These are phyloP conservation scores for Myotis davidii DNA, from an alignment of 2,113 vertebrate species.

Conservation along the genomic window DNA sequence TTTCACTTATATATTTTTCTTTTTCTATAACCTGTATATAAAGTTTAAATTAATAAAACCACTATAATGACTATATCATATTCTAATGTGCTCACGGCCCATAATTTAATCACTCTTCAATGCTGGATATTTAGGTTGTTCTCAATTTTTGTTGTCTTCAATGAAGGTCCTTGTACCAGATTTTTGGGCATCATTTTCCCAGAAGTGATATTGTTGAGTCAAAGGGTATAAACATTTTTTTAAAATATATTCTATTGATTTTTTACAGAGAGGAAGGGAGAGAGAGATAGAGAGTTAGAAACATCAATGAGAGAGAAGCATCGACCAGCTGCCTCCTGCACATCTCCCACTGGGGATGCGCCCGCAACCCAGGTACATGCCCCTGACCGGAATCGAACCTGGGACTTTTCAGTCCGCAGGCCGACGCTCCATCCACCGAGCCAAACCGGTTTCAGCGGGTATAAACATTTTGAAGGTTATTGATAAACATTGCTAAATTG, in stretches of 20 bases:
- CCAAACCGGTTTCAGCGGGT: too few relatives aligned
- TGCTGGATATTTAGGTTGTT: neutral
- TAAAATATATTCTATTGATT: too few relatives aligned
- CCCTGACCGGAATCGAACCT: too few relatives aligned
- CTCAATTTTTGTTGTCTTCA: neutral
- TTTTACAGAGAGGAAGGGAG: too few relatives aligned
- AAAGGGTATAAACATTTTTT: neutral
- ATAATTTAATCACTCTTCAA: neutral
- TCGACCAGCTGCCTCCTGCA: too few relatives aligned
- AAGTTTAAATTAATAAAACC: neutral
- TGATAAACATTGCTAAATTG: constrained; percentile 6
- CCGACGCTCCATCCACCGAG: too few relatives aligned
- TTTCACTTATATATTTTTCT: neutral
- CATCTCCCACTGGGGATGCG: too few relatives aligned
- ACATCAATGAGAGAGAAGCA: too few relatives aligned
- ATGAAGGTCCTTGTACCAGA: neutral
- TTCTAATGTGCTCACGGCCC: neutral
- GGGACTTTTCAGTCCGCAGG: too few relatives aligned
- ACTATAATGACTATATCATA: neutral
- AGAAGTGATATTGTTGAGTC: neutral
- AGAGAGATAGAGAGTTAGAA: too few relatives aligned
- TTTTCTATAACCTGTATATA: constrained; percentile 30
- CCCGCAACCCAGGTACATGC: too few relatives aligned
- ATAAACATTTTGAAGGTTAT: constrained; percentile 12
- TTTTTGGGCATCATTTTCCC: neutral